Evolutionary conservation across 2,888 invertebrate genomes (phyloP).

Genomic region (Epistrophe eligans): DNA sequence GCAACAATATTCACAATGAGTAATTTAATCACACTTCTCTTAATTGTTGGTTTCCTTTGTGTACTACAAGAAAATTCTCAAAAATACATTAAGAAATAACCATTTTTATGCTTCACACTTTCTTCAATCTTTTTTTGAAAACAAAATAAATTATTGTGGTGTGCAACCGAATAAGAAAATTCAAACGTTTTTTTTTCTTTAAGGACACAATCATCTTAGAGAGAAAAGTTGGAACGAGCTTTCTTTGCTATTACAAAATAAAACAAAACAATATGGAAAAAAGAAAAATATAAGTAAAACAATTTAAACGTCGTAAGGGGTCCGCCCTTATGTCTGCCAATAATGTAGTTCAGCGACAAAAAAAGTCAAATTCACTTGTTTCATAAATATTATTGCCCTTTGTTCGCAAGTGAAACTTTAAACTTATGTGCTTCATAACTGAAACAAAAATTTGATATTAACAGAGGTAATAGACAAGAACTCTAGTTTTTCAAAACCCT

Average conservation of each 20-base stretch:
- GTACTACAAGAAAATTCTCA: conserved; percentile 51
- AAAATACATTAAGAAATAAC: conserved; percentile 72
- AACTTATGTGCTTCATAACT: conserved; percentile 41
- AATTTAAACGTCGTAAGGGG: conserved; percentile 62
- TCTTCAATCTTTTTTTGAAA: not conserved
- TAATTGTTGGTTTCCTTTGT: conserved; percentile 59
- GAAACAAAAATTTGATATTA: not conserved
- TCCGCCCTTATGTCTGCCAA: conserved; percentile 74
- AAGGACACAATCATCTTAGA: conserved; percentile 61
- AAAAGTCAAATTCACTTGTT: conserved; percentile 51
- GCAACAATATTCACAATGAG: conserved; percentile 42
- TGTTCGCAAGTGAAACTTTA: not conserved
- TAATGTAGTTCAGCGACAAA: conserved; percentile 60
- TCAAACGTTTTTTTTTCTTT: conserved; percentile 59
- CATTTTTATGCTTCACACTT: conserved; percentile 75
- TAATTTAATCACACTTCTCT: conserved; percentile 63
- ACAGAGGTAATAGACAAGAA: too few species aligned
- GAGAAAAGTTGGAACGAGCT: conserved; percentile 43
- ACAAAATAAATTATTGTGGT: conserved; percentile 67
- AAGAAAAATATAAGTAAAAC: conserved; percentile 37
- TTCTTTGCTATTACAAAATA: too few species aligned
- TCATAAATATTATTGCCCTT: not conserved
- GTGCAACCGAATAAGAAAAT: conserved; percentile 55
- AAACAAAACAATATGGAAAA: not conserved
- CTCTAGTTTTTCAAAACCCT: too few species aligned